These are phyloP conservation scores for Thyatira batis DNA, from an alignment of 2,888 invertebrate species.

Conservation along the genomic window DNA sequence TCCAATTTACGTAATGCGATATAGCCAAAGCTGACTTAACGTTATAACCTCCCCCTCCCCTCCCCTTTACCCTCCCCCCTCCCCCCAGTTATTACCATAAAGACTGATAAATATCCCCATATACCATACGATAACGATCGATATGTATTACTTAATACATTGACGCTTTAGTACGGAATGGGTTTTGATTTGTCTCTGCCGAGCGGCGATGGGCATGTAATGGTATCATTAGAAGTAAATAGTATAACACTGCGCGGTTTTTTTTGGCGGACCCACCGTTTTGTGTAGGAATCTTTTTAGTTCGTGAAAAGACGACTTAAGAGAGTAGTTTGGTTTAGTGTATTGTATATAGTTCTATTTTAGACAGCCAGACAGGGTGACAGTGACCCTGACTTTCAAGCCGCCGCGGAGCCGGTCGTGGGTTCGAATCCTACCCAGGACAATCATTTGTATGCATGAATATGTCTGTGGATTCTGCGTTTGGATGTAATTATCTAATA, in stretches of 20 bases:
- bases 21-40: slow-evolving; percentile 47
- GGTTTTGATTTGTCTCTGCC: slow-evolving; percentile 9
- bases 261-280: not conserved
- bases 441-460: no score
- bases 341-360: no score
- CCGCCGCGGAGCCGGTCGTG: no score
- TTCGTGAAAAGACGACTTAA: no score
- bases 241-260: not conserved
- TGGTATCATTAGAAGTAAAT: not conserved
- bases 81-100: slow-evolving; percentile 54
- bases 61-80: slow-evolving; percentile 13
- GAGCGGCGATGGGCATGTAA: slow-evolving; percentile 23
- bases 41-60: slow-evolving; percentile 13
- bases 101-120: slow-evolving; percentile 60
- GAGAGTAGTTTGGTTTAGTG: no score
- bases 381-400: no score
- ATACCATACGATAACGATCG: slow-evolving; percentile 41
- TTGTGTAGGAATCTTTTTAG: no score
- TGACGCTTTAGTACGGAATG: slow-evolving; percentile 15
- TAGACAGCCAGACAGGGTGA: no score
- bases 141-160: slow-evolving; percentile 20
- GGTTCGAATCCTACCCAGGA: no score
- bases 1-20: slow-evolving; percentile 72
- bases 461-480: no score
- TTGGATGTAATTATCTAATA: no score